These are phyloP conservation scores for Pipa parva DNA, from an alignment of 2,113 vertebrate species.

Conservation along the genomic window DNA sequence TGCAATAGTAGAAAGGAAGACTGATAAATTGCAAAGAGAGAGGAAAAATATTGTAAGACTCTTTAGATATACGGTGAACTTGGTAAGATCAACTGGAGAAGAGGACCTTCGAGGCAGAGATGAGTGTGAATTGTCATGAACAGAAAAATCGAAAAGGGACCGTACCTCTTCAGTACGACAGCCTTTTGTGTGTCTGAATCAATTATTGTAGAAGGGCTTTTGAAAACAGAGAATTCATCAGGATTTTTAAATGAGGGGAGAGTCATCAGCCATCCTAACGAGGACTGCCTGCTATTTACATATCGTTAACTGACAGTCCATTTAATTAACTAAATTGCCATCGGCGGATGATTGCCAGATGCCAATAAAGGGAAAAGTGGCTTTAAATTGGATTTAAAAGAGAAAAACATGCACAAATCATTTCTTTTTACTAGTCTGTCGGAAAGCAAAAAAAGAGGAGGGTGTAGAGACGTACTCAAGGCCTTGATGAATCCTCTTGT, in stretches of 20 bases:
- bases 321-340: conserved; percentile 42
- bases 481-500: not conserved
- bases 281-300: conserved; percentile 42
- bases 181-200: conserved; percentile 27
- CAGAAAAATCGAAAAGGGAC: conserved; percentile 1
- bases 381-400: conserved; percentile 24
- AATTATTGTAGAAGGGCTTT: conserved; percentile 38
- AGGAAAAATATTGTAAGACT: not conserved
- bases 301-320: conserved; percentile 41
- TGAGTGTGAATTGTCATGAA: conserved; percentile 16
- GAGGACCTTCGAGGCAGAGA: conserved; percentile 1
- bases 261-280: conserved; percentile 34
- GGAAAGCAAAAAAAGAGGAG: not conserved
- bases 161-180: not conserved
- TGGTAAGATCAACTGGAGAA: conserved; percentile 21
- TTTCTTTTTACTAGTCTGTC: conserved; percentile 31
- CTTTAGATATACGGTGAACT: not conserved
- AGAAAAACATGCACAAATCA: conserved; percentile 13
- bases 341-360: conserved; percentile 39
- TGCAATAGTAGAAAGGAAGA: not conserved
- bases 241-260: conserved; percentile 38
- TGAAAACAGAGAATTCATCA: conserved; percentile 36
- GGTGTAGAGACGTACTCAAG: not conserved
- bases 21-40: not conserved
- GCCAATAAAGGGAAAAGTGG: conserved; percentile 36